Base-by-base conservation (phyloP, 1,140 invertebrate species). In the Dermatophagoides farinae region DNA sequence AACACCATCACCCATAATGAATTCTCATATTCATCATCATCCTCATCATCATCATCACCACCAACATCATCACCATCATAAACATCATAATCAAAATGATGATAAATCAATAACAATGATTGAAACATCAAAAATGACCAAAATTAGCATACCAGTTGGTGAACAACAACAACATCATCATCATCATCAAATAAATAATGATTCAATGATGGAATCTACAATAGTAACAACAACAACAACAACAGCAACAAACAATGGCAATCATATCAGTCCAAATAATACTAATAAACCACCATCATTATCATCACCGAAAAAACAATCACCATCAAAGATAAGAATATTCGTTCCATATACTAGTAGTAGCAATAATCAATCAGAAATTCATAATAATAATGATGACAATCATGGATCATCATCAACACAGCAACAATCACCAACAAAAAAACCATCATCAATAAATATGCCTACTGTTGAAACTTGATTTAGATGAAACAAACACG, bases 311-410 rank as follows among this genome's bases (percentile, higher is more conserved):
- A 52, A 38, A 16, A 43, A 16, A 16, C 23, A 23, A 55, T 55
- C 53, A 14, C 53, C 53, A 18, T 55, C 53, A 43, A 55, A 55
- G 14, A 55, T 55, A 25, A 6, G 53, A 16, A 55, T 55, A 16
- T 55, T 55, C 39, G 53, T 55, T 38, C 53, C 53, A n/a, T 55
- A 55, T 23, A 47, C n/a, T 23, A 47, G 46, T 47, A 47, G 8
- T 23, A 47, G 9, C 9, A 47, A 23, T 23, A 2, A 47, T 18
- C 46, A 47, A 47, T 4, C n/a, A 23, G 18, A 47, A 47, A 20
- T 20, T 18, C 9, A 47, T 23, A 18, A 47, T 18, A 6, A 47
- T 20, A 47, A 23, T 47, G 46, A 23, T 47, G 46, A 23, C n/a
- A 18, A 23, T 47, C 22, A 23, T 47, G 46, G 9, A 47, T 23